A percentile compares a stretch with the other conserved stretches of the same genome.
Evolutionary conservation across 1,140 invertebrate genomes (phyloP).

Genomic region (Anthonomus grandis): DNA sequence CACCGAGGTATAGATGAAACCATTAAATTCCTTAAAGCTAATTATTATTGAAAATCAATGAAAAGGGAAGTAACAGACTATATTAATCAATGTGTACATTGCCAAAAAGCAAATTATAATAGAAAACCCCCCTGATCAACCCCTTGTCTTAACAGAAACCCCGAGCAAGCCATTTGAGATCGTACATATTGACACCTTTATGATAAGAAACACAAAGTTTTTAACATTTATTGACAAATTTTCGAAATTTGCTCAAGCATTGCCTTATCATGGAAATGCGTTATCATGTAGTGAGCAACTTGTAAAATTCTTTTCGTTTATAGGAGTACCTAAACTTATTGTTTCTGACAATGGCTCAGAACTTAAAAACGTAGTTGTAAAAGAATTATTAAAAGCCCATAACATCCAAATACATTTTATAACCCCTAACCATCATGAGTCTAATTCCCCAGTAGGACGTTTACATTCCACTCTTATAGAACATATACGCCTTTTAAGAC

Average conservation of each 20-base stretch:
- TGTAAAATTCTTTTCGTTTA: conserved; percentile 27
- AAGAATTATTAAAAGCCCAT: conserved; percentile 34
- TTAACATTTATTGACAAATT: conserved; percentile 6
- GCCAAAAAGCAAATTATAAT: background rate
- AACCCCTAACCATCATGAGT: conserved; percentile 42
- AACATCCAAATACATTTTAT: conserved; percentile 43
- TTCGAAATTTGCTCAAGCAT: conserved; percentile 28
- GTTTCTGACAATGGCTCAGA: conserved; percentile 30
- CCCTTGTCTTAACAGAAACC: conserved; percentile 8
- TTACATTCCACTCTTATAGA: conserved; percentile 32
- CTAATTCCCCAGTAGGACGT: conserved; percentile 40
- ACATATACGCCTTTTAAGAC: conserved; percentile 38
- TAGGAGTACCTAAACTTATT: conserved; percentile 29
- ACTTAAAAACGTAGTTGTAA: conserved; percentile 33
- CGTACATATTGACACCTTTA: background rate
- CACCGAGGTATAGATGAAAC: conserved; percentile 27
- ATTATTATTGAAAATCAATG: conserved; percentile 17
- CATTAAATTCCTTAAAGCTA: conserved; percentile 15
- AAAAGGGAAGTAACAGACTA: conserved; percentile 16
- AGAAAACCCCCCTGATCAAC: conserved; percentile 11
- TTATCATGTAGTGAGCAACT: conserved; percentile 20
- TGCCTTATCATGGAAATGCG: conserved; percentile 9
- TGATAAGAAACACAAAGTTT: background rate
- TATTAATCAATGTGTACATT: conserved; percentile 25
- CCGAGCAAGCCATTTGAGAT: background rate